Percentiles rank a stretch among this genome's conserved stretches.
Conservation (phyloP, 2,888 invertebrate genomes). For the Spisula subtruncata region DNA sequence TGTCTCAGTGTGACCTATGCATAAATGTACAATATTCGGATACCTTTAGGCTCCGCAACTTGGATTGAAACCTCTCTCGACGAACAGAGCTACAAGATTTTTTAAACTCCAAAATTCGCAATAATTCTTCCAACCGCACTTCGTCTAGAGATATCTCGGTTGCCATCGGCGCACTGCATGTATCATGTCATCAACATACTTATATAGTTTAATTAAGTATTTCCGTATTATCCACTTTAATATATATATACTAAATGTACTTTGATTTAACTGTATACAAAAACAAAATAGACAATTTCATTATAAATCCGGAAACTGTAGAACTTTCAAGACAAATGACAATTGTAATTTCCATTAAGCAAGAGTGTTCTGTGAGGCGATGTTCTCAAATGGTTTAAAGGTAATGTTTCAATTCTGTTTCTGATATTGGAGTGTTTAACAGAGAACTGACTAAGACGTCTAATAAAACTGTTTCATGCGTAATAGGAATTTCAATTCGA, state of each 20-base stretch:
- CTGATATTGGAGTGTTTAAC: no score
- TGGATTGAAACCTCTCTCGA: slow-evolving; percentile 31
- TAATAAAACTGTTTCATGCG: no score
- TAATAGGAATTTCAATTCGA: no score
- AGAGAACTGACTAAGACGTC: no score
- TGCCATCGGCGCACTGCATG: background rate
- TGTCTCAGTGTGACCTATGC: no score
- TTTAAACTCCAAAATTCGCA: slow-evolving; percentile 29
- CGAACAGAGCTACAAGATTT: slow-evolving; percentile 14
- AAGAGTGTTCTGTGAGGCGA: background rate
- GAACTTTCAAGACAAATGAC: background rate
- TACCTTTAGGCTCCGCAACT: slow-evolving; percentile 21
- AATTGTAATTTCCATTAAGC: background rate
- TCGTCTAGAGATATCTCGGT: background rate
- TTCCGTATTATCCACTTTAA: background rate
- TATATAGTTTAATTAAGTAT: background rate
- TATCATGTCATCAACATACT: background rate
- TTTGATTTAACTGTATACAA: background rate
- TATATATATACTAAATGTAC: background rate
- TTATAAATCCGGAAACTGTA: background rate
- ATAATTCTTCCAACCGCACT: slow-evolving; percentile 38
- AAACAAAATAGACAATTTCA: background rate
- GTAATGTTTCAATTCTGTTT: background rate
- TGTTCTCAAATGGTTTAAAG: background rate
- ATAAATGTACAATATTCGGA: no score